Evolutionary conservation across 1,140 invertebrate species (phyloP), one percentile per base, ranked within the genome.

Genomic region (Drosophila auraria): DNA sequence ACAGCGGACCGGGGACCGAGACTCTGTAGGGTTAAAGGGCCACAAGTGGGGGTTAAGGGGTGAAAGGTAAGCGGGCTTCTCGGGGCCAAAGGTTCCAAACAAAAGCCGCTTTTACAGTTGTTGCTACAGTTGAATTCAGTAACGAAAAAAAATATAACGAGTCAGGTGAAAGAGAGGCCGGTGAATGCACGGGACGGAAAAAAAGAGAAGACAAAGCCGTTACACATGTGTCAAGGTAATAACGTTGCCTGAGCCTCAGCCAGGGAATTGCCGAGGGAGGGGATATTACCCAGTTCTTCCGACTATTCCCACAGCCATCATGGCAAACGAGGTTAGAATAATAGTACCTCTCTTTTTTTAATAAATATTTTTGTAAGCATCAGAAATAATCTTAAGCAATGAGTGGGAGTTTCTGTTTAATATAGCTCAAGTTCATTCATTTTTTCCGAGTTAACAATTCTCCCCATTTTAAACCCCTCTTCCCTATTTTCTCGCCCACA

Each of bases 211-310:
- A 77, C 87, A 89, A 89, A 86, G 86, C 86, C 86, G 78, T 91
- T 90, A 82, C 86, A 86, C 86, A 90, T 89, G 86, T 90, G 86
- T 80, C 86, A 90, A 90, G 86, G 80, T 89, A 89, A 89, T 90
- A 89, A 89, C 82, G 68, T 61, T 74, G 49, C 49, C 77, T 49
- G 69, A 76, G 65, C 68, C 50, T 20, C 54, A 69, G 42, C 51
- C 74, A 40, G 74, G 57, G 64, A 56, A 73, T 60, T 45, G 54
- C 27, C 56, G 50, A 20, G 27, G 57, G 36, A 49, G 25, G 53
- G 33, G 25, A 63, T 50, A 33, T 15, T 38, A 23, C 53, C 25
- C 72, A 44, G 7, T 20, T 49, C 23, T 15, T 17, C 30, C 27
- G 15, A 36, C 53, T 51, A 51, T 75, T 65, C 61, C 74, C 71